Evolutionary conservation across 2,797 vertebrate species (phyloP).

Genomic region (Lithobates pipiens): DNA sequence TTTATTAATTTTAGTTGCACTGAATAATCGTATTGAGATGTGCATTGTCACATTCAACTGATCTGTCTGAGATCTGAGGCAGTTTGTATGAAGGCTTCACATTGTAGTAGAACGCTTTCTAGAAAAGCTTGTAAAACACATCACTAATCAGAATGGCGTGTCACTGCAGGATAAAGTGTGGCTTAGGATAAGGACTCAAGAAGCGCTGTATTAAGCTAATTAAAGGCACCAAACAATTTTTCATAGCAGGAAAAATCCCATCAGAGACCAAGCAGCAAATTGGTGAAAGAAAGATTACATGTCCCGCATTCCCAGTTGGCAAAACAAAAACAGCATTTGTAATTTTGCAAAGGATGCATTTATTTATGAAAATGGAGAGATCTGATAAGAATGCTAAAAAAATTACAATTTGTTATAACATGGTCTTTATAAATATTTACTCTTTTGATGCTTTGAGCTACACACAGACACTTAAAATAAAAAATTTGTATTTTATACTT

Average conservation of each 20-base stretch:
- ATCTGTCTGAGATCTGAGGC: no score
- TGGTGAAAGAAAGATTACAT: slow-evolving; percentile 12
- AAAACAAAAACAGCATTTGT: slow-evolving; percentile 51
- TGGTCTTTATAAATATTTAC: slow-evolving; percentile 59
- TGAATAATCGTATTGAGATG: no score
- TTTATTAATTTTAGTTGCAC: no score
- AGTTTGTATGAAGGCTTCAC: no score
- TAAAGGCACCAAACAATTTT: not conserved
- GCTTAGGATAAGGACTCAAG: slow-evolving; percentile 20
- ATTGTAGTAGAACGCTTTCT: no score
- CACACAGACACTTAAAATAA: slow-evolving; percentile 38
- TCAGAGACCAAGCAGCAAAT: not conserved
- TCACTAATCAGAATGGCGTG: not conserved
- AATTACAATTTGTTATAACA: slow-evolving; percentile 55
- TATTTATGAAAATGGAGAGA: slow-evolving; percentile 62
- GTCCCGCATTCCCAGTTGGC: slow-evolving; percentile 19
- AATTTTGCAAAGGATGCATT: slow-evolving; percentile 58
- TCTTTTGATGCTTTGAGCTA: slow-evolving; percentile 43
- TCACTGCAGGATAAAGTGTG: not conserved
- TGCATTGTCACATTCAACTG: no score
- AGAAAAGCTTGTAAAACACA: no score
- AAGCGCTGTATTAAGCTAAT: not conserved
- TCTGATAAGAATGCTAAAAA: slow-evolving; percentile 56
- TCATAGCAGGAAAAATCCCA: not conserved
- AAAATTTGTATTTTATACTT: slow-evolving; percentile 56